These are phyloP conservation scores for Luscinia luscinia DNA, from an alignment of 2,797 vertebrate species.

Conservation along the genomic window DNA sequence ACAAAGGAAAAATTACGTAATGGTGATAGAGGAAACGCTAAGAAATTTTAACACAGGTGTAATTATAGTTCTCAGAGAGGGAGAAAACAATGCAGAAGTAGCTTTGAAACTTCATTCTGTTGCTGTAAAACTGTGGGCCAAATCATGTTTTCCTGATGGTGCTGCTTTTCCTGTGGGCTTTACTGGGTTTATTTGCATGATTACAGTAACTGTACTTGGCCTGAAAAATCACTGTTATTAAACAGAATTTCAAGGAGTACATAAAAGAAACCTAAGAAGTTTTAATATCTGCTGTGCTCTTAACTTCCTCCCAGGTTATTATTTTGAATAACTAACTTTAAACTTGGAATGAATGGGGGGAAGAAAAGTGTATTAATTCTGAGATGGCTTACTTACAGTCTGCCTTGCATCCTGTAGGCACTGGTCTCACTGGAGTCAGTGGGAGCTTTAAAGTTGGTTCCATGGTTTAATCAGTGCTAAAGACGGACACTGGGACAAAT, in stretches of 20 bases:
- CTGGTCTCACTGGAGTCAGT: background rate
- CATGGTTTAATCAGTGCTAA: background rate
- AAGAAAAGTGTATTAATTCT: background rate
- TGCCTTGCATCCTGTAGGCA: background rate
- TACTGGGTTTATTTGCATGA: background rate
- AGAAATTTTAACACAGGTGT: background rate
- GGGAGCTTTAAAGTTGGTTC: background rate
- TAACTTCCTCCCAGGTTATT: background rate
- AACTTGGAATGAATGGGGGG: background rate
- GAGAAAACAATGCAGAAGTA: background rate
- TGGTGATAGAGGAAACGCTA: background rate
- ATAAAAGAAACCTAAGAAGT: background rate
- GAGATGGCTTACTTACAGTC: background rate
- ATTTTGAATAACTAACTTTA: background rate
- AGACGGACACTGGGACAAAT: background rate
- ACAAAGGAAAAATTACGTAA: background rate
- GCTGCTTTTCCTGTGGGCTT: background rate
- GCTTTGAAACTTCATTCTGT: background rate
- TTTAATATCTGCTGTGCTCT: rapidly evolving
- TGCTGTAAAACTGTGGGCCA: background rate
- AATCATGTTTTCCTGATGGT: background rate
- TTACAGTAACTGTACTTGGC: background rate
- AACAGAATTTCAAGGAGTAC: background rate
- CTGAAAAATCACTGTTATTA: background rate
- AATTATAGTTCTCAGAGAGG: background rate